Conservation (phyloP, 2,888 invertebrate genomes). For the Drosophila meridionalis region DNA sequence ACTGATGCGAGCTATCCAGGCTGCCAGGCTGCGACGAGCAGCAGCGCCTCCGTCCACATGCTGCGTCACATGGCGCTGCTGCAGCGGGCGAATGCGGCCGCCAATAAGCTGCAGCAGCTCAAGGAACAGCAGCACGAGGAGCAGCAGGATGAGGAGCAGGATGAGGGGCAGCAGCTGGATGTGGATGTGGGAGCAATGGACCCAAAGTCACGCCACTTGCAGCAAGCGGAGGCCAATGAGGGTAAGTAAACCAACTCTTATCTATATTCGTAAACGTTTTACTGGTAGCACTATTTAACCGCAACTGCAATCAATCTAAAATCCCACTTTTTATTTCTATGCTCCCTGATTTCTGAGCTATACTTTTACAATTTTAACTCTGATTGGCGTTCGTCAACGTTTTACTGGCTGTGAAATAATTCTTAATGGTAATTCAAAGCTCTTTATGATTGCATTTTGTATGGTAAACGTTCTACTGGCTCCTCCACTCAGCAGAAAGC, state of each 20-base stretch:
- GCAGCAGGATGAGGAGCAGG: neutral
- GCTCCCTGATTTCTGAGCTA: neutral
- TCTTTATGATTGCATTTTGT: too few species aligned
- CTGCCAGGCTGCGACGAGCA: slow-evolving; percentile 9
- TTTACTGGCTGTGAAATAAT: neutral
- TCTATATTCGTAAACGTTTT: neutral
- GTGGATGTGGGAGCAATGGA: slow-evolving; percentile 9
- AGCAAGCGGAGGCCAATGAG: slow-evolving; percentile 12
- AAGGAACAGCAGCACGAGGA: slow-evolving; percentile 10
- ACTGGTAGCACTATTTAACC: neutral
- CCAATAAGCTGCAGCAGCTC: slow-evolving; percentile 14
- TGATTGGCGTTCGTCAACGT: neutral
- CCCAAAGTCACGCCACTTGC: neutral
- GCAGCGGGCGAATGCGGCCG: slow-evolving; percentile 56
- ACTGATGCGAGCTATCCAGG: slow-evolving; percentile 20
- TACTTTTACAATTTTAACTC: neutral
- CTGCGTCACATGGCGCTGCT: slow-evolving; percentile 67
- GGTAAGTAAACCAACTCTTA: slow-evolving; percentile 7
- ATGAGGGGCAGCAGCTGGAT: slow-evolving; percentile 33
- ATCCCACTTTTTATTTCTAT: neutral
- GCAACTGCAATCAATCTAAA: neutral
- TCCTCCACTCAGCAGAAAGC: neutral
- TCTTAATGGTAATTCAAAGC: neutral
- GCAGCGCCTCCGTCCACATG: slow-evolving; percentile 52
- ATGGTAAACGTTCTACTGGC: neutral